These are phyloP conservation scores for Todiramphus saurophagus DNA, from an alignment of 2,113 vertebrate genomes.

Conservation along the genomic window DNA sequence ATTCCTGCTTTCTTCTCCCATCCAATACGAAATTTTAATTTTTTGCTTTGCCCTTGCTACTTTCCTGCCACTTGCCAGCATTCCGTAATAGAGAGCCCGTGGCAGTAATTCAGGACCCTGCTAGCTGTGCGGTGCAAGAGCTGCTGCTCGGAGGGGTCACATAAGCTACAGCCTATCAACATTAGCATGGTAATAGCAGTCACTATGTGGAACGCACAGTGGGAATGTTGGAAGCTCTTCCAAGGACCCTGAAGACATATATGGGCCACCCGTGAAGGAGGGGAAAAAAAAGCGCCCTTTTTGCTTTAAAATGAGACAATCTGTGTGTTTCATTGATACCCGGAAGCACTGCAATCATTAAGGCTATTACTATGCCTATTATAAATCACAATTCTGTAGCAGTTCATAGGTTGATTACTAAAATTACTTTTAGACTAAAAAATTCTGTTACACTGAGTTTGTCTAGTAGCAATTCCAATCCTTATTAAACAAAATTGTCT, in stretches of 20 bases:
- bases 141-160: background rate
- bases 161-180: background rate
- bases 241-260: background rate
- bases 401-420: constrained; percentile 27
- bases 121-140: background rate
- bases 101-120: background rate
- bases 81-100: background rate
- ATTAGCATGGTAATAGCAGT: background rate
- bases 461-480: background rate
- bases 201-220: background rate
- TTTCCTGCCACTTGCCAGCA: background rate
- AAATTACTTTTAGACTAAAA: constrained; percentile 13
- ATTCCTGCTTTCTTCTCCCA: background rate
- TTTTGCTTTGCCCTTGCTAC: background rate
- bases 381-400: constrained; percentile 48
- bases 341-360: constrained; percentile 43
- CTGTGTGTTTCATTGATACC: background rate
- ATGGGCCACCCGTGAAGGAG: constrained; percentile 21
- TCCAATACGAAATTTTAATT: background rate
- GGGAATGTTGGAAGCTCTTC: constrained; percentile 9
- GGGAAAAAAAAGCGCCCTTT: background rate
- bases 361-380: constrained; percentile 44
- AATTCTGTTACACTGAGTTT: background rate
- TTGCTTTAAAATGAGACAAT: constrained; percentile 19
- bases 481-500: background rate